These are phyloP conservation scores for Drosophila elegans DNA, from an alignment of 1,140 invertebrate genomes.

Conservation along the genomic window DNA sequence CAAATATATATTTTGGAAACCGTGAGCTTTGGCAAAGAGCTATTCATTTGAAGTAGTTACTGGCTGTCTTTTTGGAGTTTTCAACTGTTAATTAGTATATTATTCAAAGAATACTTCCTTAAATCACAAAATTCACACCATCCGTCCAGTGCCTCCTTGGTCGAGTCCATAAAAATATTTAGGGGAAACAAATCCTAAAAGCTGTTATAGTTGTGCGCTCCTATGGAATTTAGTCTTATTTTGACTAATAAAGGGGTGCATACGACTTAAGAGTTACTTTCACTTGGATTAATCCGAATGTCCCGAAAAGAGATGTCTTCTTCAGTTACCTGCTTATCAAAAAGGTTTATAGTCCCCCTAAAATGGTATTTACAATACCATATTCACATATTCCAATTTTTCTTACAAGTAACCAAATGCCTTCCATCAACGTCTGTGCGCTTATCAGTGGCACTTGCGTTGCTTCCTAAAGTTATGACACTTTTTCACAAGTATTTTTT, in stretches of 20 bases:
- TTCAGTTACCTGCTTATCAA: background rate
- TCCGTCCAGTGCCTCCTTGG: constrained; percentile 85
- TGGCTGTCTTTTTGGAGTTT: too few relatives aligned
- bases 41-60: background rate
- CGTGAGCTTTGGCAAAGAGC: background rate
- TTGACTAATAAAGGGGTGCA: too few relatives aligned
- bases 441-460: constrained; percentile 24
- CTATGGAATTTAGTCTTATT: background rate
- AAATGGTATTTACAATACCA: constrained; percentile 4
- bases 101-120: background rate
- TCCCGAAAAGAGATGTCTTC: background rate
- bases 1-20: background rate
- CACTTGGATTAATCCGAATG: background rate
- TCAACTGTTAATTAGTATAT: too few relatives aligned
- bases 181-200: background rate
- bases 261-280: background rate
- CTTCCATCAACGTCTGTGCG: constrained; percentile 23
- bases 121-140: background rate
- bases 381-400: constrained; percentile 8
- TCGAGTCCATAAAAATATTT: constrained; percentile 46
- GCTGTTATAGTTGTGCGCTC: background rate
- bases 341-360: background rate
- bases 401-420: constrained; percentile 12
- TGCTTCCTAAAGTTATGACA: constrained; percentile 31
- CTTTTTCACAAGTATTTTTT: constrained; percentile 38